Evolutionary conservation across 2,797 vertebrate genomes (phyloP).

Genomic region (Hydrocynus forskahlii): DNA sequence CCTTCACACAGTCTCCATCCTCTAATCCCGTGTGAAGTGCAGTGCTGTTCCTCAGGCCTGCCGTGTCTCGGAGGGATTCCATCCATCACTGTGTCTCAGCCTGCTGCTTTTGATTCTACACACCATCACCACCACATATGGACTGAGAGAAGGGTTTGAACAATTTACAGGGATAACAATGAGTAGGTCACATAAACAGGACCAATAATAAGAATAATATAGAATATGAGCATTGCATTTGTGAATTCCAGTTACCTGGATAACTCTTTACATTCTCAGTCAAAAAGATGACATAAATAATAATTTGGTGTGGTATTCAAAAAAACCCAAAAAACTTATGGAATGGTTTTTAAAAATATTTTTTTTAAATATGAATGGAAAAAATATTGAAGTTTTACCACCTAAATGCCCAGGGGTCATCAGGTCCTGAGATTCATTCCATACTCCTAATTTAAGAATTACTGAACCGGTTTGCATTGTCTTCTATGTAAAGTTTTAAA

Average conservation of each 20-base stretch:
- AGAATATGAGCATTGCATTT: too few relatives aligned
- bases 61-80: constrained; percentile 30
- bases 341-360: too few relatives aligned
- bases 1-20: constrained; percentile 30
- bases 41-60: constrained; percentile 36
- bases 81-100: constrained; percentile 49
- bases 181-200: constrained; percentile 4
- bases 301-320: too few relatives aligned
- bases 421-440: not conserved
- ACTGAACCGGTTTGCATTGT: too few relatives aligned
- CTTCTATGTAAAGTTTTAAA: not conserved
- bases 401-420: not conserved
- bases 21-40: constrained; percentile 37
- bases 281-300: too few relatives aligned
- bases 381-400: too few relatives aligned
- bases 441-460: not conserved
- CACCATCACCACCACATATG: constrained; percentile 10
- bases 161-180: not conserved
- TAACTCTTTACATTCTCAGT: too few relatives aligned
- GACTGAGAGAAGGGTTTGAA: not conserved
- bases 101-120: constrained; percentile 29
- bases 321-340: too few relatives aligned
- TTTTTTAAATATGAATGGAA: too few relatives aligned
- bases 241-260: too few relatives aligned
- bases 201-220: too few relatives aligned